These are phyloP conservation scores for Eristalis pertinax DNA, from an alignment of 2,888 invertebrate genomes.

Conservation along the genomic window DNA sequence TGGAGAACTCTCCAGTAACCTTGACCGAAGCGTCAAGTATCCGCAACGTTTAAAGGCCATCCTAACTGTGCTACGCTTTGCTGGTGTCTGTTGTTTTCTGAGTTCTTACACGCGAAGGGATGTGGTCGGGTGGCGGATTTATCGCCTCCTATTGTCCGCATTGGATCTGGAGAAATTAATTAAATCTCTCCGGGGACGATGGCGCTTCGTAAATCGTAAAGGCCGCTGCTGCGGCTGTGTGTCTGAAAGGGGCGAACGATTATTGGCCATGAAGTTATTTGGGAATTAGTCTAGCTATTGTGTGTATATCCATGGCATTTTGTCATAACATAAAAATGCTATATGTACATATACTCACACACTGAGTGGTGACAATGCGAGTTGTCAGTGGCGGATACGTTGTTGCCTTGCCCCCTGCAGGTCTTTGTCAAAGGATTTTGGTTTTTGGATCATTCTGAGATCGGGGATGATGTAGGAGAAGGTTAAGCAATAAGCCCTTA, in stretches of 20 bases:
- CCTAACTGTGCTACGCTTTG: neutral
- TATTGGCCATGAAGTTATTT: neutral
- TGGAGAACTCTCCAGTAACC: slow-evolving; percentile 36
- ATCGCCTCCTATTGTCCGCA: neutral
- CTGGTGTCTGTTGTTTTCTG: neutral
- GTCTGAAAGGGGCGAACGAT: neutral
- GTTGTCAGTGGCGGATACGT: neutral
- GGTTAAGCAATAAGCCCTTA: neutral
- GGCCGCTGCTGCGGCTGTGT: neutral
- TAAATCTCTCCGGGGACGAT: neutral
- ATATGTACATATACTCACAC: neutral
- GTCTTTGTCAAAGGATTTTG: neutral
- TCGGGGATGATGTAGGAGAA: neutral
- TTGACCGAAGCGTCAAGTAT: slow-evolving; percentile 47
- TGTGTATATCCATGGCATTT: neutral
- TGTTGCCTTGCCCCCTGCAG: neutral
- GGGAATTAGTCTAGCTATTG: neutral
- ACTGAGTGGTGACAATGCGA: neutral
- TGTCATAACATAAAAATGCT: neutral
- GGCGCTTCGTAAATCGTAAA: neutral
- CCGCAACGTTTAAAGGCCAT: slow-evolving; percentile 35
- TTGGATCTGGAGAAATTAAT: neutral
- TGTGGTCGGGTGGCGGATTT: neutral
- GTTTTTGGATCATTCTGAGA: neutral
- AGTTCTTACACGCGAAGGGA: neutral